Evolutionary conservation across 2,888 invertebrate species (phyloP), one percentile per base, ranked within the genome.

Genomic region (Anaspis maculata): DNA sequence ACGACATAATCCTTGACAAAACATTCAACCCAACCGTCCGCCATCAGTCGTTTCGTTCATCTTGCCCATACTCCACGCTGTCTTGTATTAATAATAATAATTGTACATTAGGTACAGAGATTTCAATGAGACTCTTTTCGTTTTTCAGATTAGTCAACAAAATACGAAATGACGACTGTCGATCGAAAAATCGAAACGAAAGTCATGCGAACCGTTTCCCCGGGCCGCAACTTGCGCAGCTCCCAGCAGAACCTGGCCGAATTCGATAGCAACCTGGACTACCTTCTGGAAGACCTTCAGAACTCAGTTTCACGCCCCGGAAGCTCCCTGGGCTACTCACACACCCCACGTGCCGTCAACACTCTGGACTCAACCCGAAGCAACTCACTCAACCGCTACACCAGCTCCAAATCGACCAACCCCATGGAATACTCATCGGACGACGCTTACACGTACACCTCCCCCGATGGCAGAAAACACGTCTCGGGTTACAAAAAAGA

Each of bases 221-320:
- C 66, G 7, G 47, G 50, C 3, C 54, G 57, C 31, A 53, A 49
- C 38, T 44, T 46, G 12, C 49, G 60, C 32, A 49, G 49, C 25
- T 62, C 63, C 3, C 51, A 48, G 15, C 64, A 64, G 42, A 59
- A 64, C 44, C 34, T 64, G 34, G 38, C 58, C 2, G 53, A 64
- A 45, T 65, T 66, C 42, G 65, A 66, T 40, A 60, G 57, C 37
- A 66, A 64, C 43, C 55, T 66, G 49, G 67, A 66, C 56, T 51
- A 65, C 45, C 44, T 67, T 26, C 44, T 67, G 30, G 65, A 66
- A 51, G 67, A 67, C 42, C 51, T 67, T 7, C 67, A 67, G 46
- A 66, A 58, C 38, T 64, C 67, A 2, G 65, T 67, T 5, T 57
- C 62, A 2, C 52, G 63, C 10, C 62, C 66, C 11, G 57, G 57